Evolutionary conservation across 2,797 vertebrate genomes (phyloP).

Genomic region (Leptoclinus maculatus): DNA sequence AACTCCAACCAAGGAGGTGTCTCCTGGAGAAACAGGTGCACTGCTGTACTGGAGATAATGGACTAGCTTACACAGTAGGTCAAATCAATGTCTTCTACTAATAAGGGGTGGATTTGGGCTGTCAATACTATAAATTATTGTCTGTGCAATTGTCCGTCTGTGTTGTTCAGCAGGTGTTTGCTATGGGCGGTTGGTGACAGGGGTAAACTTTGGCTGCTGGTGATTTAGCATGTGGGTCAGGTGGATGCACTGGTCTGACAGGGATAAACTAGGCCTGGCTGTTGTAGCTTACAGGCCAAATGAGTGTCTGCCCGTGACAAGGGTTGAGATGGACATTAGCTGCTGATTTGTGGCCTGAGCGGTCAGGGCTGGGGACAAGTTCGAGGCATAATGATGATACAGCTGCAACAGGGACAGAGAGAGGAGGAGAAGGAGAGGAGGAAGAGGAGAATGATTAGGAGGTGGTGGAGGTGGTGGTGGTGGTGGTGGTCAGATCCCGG

Average conservation of each 20-base stretch:
- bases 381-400: slow-evolving; percentile 77
- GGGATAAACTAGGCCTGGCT: slow-evolving; percentile 74
- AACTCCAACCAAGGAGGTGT: slow-evolving; percentile 35
- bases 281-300: slow-evolving; percentile 75
- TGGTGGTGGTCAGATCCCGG: slow-evolving; percentile 61
- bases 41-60: slow-evolving; percentile 70
- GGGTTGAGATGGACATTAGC: slow-evolving; percentile 81
- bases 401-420: slow-evolving; percentile 54
- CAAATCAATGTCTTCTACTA: slow-evolving; percentile 72
- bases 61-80: slow-evolving; percentile 62
- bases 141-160: slow-evolving; percentile 68
- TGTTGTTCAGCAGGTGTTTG: slow-evolving; percentile 76
- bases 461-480: slow-evolving; percentile 25
- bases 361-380: slow-evolving; percentile 76
- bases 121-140: slow-evolving; percentile 75
- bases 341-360: slow-evolving; percentile 80
- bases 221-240: slow-evolving; percentile 79
- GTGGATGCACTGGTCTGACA: slow-evolving; percentile 75
- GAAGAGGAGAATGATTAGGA: slow-evolving; percentile 52
- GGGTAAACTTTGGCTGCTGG: slow-evolving; percentile 72
- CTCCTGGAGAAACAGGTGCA: slow-evolving; percentile 57
- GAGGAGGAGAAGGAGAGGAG: slow-evolving; percentile 34
- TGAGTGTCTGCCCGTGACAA: slow-evolving; percentile 78
- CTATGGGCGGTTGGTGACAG: slow-evolving; percentile 73
- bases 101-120: slow-evolving; percentile 73